A percentile compares a stretch with the other conserved stretches of the same genome.
Evolutionary conservation across 2,888 invertebrate genomes (phyloP).

Genomic region (Caenorhabditis sp.): DNA sequence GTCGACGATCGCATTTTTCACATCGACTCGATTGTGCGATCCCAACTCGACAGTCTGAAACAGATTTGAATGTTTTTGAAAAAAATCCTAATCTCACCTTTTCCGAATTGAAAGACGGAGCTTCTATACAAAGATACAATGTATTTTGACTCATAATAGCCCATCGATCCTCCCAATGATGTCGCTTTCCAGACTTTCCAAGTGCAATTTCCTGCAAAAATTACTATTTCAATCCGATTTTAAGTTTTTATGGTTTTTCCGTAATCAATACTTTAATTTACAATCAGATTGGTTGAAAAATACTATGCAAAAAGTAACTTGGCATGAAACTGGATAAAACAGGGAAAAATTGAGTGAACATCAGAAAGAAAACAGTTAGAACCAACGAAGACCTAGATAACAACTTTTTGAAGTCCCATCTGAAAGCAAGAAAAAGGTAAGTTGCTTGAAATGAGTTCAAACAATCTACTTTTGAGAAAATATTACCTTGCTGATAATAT

Average conservation of each 20-base stretch:
- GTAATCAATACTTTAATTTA: no score
- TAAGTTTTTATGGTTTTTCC: background rate
- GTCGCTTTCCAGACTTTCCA: slow-evolving; percentile 45
- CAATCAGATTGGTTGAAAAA: no score
- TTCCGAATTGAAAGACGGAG: slow-evolving; percentile 27
- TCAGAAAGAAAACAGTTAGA: no score
- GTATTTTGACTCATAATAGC: slow-evolving; percentile 39
- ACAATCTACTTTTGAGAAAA: no score
- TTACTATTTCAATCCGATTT: background rate
- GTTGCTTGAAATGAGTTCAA: no score
- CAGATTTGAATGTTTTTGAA: background rate
- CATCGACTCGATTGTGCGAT: slow-evolving; percentile 46
- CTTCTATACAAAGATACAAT: slow-evolving; percentile 51
- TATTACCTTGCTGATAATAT: no score
- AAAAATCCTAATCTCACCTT: slow-evolving; percentile 19
- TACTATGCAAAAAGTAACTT: no score
- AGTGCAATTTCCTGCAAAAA: slow-evolving; percentile 36
- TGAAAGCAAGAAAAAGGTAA: no score
- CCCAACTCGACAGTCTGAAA: slow-evolving; percentile 36
- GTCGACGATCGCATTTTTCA: slow-evolving; percentile 49
- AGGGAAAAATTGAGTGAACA: no score
- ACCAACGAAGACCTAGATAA: no score
- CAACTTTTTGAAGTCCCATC: no score
- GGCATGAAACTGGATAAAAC: no score
- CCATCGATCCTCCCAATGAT: slow-evolving; percentile 56